These are phyloP conservation scores for Pterocles orientalis DNA, from an alignment of 2,113 vertebrate genomes.

Conservation along the genomic window DNA sequence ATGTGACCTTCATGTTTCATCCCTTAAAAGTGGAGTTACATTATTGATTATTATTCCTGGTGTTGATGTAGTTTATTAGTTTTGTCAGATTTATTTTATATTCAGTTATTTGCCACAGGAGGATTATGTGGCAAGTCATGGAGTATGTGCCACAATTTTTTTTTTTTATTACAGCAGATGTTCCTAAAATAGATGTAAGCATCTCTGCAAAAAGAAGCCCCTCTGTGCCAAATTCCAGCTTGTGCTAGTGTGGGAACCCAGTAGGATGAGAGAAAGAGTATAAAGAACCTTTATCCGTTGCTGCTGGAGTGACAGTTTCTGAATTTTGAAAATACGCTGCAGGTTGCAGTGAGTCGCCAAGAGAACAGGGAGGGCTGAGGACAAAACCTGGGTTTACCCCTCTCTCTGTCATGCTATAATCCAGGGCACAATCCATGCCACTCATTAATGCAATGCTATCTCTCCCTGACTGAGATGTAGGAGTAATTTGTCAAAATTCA, in stretches of 20 bases:
- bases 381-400: neutral
- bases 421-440: neutral
- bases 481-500: neutral
- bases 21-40: neutral
- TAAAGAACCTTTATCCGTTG: constrained; percentile 43
- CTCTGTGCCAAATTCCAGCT: constrained; percentile 54
- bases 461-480: neutral
- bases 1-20: constrained; percentile 31
- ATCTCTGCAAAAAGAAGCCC: constrained; percentile 42
- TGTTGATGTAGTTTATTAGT: constrained; percentile 17
- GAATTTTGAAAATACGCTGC: neutral
- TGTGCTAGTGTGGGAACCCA: constrained; percentile 48
- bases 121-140: constrained; percentile 48
- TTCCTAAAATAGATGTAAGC: constrained; percentile 58
- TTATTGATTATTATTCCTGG: constrained; percentile 47
- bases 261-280: constrained; percentile 35
- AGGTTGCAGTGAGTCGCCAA: neutral
- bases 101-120: constrained; percentile 58
- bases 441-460: neutral
- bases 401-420: neutral
- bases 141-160: constrained; percentile 14
- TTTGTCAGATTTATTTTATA: constrained; percentile 62
- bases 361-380: neutral
- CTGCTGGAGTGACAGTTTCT: neutral
- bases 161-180: constrained; percentile 59